Conservation (phyloP, 2,113 vertebrate species). For the Taxidea taxus region DNA sequence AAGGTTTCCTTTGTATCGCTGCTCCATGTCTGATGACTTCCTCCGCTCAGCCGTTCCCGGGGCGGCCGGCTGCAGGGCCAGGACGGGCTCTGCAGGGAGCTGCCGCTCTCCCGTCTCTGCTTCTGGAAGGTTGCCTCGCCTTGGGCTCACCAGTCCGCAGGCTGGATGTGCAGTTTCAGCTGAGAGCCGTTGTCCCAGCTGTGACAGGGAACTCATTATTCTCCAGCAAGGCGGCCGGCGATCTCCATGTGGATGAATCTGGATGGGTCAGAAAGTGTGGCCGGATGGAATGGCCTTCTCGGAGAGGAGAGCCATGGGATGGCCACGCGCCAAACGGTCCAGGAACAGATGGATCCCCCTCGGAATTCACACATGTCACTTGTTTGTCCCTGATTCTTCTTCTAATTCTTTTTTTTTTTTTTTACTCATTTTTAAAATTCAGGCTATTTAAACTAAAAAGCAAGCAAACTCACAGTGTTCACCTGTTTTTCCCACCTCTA, state of each 20-base stretch:
- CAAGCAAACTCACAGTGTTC: background rate
- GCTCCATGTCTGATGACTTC: fast-evolving
- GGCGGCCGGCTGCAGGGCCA: background rate
- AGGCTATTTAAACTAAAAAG: background rate
- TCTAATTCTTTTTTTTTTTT: background rate
- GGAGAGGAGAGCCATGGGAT: background rate
- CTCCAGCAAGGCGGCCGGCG: background rate
- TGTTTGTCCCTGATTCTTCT: background rate
- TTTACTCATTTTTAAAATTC: background rate
- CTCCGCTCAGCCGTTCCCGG: background rate
- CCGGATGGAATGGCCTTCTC: fast-evolving
- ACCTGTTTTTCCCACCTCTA: background rate
- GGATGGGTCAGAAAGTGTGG: background rate
- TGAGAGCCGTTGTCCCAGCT: fast-evolving
- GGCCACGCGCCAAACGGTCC: fast-evolving
- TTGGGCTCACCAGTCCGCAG: background rate
- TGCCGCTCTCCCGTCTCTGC: background rate
- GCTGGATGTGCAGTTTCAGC: background rate
- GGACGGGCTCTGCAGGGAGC: background rate
- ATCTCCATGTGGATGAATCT: background rate
- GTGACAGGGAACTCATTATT: background rate
- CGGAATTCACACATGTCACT: too few species aligned
- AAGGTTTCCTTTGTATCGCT: background rate
- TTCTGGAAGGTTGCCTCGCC: background rate
- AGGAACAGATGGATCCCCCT: background rate